A percentile compares a stretch with the other conserved stretches of the same genome.
Evolutionary conservation across 2,888 invertebrate species (phyloP).

Genomic region (Thalpophila matura): DNA sequence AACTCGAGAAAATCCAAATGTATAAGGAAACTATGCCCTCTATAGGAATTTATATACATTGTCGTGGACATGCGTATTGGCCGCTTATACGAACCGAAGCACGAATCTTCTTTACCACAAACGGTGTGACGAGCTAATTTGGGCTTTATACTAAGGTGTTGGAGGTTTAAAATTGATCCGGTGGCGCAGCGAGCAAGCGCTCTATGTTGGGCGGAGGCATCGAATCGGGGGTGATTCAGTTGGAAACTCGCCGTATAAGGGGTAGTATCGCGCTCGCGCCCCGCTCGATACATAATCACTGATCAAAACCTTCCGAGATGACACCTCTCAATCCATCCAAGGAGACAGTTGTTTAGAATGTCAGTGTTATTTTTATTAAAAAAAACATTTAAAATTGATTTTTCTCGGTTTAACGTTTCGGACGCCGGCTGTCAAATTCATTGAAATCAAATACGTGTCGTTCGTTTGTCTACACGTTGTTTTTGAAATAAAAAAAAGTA

Average conservation of each 20-base stretch:
- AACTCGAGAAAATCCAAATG: slow-evolving; percentile 88
- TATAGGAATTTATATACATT: slow-evolving; percentile 86
- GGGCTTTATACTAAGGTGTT: slow-evolving; percentile 61
- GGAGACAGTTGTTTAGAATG: slow-evolving; percentile 72
- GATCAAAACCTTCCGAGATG: slow-evolving; percentile 86
- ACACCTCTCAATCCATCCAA: slow-evolving; percentile 76
- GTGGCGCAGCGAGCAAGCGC: slow-evolving; percentile 84
- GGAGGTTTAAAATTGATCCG: slow-evolving; percentile 69
- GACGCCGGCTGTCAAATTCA: slow-evolving; percentile 78
- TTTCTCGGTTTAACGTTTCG: slow-evolving; percentile 58
- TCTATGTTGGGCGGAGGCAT: slow-evolving; percentile 90
- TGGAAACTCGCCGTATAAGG: slow-evolving; percentile 85
- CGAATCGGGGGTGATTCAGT: slow-evolving; percentile 89
- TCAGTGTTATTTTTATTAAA: slow-evolving; percentile 67
- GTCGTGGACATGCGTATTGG: slow-evolving; percentile 90
- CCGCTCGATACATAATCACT: slow-evolving; percentile 82
- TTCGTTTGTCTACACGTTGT: slow-evolving; percentile 70
- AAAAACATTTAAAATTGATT: slow-evolving; percentile 51
- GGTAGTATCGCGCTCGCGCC: slow-evolving; percentile 81
- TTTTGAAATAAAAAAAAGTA: slow-evolving; percentile 53
- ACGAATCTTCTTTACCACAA: slow-evolving; percentile 86
- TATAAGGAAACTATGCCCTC: slow-evolving; percentile 88
- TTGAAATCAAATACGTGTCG: slow-evolving; percentile 79
- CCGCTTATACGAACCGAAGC: slow-evolving; percentile 86
- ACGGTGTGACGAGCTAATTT: slow-evolving; percentile 65